Evolutionary conservation across 2,888 invertebrate species (phyloP).

Genomic region (Arenicola marina): DNA sequence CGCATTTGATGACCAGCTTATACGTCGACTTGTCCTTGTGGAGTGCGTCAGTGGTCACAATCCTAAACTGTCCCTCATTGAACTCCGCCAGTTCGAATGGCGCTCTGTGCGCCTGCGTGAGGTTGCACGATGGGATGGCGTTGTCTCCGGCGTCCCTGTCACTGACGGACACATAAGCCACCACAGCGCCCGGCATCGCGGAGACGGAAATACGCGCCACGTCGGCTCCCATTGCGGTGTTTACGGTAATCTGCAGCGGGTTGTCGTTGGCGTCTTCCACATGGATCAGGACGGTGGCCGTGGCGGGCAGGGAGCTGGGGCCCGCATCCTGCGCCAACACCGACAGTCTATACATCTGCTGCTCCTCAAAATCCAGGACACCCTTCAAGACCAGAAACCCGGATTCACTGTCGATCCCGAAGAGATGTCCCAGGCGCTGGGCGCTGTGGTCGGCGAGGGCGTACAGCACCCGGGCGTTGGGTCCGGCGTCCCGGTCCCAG

Average conservation of each 20-base stretch:
- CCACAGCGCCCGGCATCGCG: conserved; percentile 14
- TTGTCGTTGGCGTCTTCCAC: conserved; percentile 16
- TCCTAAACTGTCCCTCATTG: conserved; percentile 15
- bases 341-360: background rate
- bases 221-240: conserved; percentile 1
- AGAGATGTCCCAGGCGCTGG: background rate
- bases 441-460: background rate
- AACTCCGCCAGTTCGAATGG: background rate
- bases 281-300: conserved; percentile 6
- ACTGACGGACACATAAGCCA: conserved; percentile 12
- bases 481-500: background rate
- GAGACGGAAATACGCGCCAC: conserved; percentile 8
- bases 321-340: conserved; percentile 3
- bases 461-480: background rate
- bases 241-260: conserved; percentile 7
- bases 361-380: conserved; percentile 3
- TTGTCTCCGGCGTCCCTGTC: conserved; percentile 12
- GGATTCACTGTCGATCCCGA: background rate
- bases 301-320: background rate
- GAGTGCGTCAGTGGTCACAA: conserved; percentile 83
- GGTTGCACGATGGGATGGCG: conserved; percentile 7
- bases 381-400: background rate
- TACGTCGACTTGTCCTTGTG: conserved; percentile 92
- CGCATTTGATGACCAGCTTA: conserved; percentile 75
- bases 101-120: background rate